phyloP scores from a whole-genome alignment of 2,113 vertebrate species.

The Octodon degus region DNA sequence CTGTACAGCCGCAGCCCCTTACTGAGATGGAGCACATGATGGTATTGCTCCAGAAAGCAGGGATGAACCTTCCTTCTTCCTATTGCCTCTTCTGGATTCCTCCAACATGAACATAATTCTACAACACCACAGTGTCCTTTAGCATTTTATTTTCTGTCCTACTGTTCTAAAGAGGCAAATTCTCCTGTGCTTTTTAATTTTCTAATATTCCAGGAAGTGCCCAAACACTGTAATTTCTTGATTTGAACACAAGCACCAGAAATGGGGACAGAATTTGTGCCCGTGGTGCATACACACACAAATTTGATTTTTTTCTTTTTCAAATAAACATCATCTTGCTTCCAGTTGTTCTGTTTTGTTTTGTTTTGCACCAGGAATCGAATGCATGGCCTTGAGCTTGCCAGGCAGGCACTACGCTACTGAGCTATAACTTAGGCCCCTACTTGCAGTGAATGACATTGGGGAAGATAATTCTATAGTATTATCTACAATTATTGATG shows the following conservation, averaged over 20 bases:
- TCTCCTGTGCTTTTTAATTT: background rate
- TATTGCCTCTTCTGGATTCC: background rate
- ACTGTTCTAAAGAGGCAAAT: background rate
- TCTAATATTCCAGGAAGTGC: background rate
- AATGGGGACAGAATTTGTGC: background rate
- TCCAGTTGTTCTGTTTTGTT: background rate
- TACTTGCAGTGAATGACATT: background rate
- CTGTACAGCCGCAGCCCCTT: background rate
- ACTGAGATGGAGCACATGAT: background rate
- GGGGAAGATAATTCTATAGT: slow-evolving; percentile 27
- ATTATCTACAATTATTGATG: background rate
- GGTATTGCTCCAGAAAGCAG: background rate
- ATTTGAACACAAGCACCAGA: background rate
- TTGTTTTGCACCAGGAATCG: too few relatives aligned
- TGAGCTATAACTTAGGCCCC: too few relatives aligned
- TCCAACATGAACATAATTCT: background rate
- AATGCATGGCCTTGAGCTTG: too few relatives aligned
- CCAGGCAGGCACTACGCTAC: too few relatives aligned
- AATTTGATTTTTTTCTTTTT: background rate
- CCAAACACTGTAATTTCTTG: background rate
- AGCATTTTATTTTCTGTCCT: background rate
- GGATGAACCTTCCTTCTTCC: background rate
- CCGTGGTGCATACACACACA: background rate
- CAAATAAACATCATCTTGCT: background rate
- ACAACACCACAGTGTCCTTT: background rate